A percentile compares a stretch with the other conserved stretches of the same genome.
Conservation (phyloP, 1,140 invertebrate genomes). For the Magallana gigas region DNA sequence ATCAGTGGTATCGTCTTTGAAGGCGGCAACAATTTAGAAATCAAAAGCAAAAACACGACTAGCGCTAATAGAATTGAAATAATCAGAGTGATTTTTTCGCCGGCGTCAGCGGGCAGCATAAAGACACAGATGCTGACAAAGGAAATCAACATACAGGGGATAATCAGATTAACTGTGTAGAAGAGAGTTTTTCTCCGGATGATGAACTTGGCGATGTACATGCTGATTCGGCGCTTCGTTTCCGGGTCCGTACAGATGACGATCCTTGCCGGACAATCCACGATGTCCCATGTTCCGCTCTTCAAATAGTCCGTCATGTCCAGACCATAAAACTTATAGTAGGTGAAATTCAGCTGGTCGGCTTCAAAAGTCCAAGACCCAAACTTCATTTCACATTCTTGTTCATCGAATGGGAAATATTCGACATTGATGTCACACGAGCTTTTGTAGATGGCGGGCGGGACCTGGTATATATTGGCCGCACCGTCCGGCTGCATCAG, state of each 20-base stretch:
- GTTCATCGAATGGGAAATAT: conserved; percentile 92
- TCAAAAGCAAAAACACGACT: conserved; percentile 98
- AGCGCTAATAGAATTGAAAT: conserved; percentile 99
- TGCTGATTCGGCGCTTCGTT: conserved; percentile 65
- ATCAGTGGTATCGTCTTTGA: conserved; percentile 85
- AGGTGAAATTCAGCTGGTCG: conserved; percentile 85
- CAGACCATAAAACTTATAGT: conserved; percentile 91
- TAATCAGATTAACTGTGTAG: conserved; percentile 98
- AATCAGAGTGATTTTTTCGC: conserved; percentile 91
- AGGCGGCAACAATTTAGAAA: conserved; percentile 98
- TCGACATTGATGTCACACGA: conserved; percentile 98
- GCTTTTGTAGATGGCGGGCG: conserved; percentile 98
- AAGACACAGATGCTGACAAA: conserved; percentile 99
- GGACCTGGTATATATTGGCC: conserved; percentile 97
- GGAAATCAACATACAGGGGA: conserved; percentile 98
- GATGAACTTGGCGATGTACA: conserved; percentile 85
- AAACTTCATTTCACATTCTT: conserved; percentile 91
- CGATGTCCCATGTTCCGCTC: conserved; percentile 99
- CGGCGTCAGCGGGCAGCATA: conserved; percentile 92
- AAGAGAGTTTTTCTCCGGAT: conserved; percentile 98
- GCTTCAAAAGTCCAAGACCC: conserved; percentile 93
- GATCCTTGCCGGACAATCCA: conserved; percentile 89
- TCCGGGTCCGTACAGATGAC: conserved; percentile 79
- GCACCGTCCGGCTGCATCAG: conserved; percentile 83
- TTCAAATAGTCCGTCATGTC: conserved; percentile 99